A percentile compares a stretch with the other conserved stretches of the same genome.
Evolutionary conservation across 2,888 invertebrate genomes (phyloP).

Genomic region (Fragum fragum): DNA sequence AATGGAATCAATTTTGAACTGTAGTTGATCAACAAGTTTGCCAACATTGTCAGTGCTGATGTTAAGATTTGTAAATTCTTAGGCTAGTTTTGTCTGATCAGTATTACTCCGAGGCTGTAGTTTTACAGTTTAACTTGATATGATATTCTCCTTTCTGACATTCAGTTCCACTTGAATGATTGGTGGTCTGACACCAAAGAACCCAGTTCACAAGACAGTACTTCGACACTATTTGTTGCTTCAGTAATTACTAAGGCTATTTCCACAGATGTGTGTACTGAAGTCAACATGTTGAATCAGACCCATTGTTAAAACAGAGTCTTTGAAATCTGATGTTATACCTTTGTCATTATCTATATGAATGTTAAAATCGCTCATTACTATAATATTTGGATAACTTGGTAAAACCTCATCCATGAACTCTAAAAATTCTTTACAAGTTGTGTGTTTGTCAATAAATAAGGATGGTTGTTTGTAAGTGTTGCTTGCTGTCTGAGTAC

Average conservation of each 20-base stretch:
- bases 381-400: too few species aligned
- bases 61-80: slow-evolving; percentile 6
- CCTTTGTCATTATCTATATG: too few species aligned
- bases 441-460: too few species aligned
- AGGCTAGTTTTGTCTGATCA: slow-evolving; percentile 23
- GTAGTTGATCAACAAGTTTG: slow-evolving; percentile 30
- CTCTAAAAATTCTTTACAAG: too few species aligned
- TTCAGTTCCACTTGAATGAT: slow-evolving; percentile 32
- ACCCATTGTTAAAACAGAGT: too few species aligned
- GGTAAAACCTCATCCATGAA: too few species aligned
- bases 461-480: too few species aligned
- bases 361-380: too few species aligned
- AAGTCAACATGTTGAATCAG: too few species aligned
- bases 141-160: slow-evolving; percentile 36
- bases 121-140: slow-evolving; percentile 26
- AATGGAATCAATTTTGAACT: slow-evolving; percentile 24
- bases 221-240: slow-evolving; percentile 32
- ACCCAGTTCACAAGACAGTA: slow-evolving; percentile 40
- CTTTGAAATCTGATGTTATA: too few species aligned
- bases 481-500: too few species aligned
- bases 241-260: slow-evolving; percentile 46
- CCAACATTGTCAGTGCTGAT: slow-evolving; percentile 11
- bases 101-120: slow-evolving; percentile 27
- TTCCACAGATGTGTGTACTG: background rate
- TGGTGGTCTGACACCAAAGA: slow-evolving; percentile 45